A percentile compares a stretch with the other conserved stretches of the same genome.
Evolutionary conservation across 1,140 invertebrate species (phyloP).

Genomic region (Mya arenaria): DNA sequence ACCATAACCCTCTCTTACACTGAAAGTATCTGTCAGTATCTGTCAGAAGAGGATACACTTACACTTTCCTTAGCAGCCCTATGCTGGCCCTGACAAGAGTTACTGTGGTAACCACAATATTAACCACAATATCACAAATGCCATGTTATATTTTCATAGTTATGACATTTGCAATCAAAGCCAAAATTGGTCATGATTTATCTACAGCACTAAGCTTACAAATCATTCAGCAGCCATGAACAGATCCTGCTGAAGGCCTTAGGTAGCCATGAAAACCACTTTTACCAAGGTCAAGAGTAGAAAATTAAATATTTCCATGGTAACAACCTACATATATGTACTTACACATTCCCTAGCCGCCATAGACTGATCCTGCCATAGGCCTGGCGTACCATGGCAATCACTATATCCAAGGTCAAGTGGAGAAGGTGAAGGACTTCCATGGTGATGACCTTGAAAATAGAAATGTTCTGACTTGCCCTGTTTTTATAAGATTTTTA

Average conservation of each 20-base stretch:
- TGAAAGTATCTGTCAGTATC: no score
- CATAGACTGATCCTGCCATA: constrained; percentile 73
- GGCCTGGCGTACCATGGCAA: constrained; percentile 62
- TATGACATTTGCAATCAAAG: neutral
- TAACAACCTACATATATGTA: constrained; percentile 57
- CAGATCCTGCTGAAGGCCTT: constrained; percentile 70
- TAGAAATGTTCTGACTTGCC: no score
- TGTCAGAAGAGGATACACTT: no score
- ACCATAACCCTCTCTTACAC: no score
- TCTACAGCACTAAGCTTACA: constrained; percentile 62
- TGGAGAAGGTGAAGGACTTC: constrained; percentile 70
- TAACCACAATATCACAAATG: neutral
- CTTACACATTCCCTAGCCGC: constrained; percentile 76
- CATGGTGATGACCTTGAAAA: constrained; percentile 57
- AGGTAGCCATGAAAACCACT: constrained; percentile 62
- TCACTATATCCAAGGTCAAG: constrained; percentile 67
- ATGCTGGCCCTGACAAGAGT: no score
- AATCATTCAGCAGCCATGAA: constrained; percentile 68
- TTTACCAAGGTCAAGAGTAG: constrained; percentile 67
- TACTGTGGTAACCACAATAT: no score
- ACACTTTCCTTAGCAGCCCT: no score
- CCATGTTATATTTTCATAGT: neutral
- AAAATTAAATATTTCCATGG: constrained; percentile 66
- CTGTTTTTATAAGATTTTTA: no score
- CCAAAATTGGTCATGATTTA: neutral